Base-by-base conservation (phyloP, 2,797 vertebrate genomes). In the Spinus pinus region DNA sequence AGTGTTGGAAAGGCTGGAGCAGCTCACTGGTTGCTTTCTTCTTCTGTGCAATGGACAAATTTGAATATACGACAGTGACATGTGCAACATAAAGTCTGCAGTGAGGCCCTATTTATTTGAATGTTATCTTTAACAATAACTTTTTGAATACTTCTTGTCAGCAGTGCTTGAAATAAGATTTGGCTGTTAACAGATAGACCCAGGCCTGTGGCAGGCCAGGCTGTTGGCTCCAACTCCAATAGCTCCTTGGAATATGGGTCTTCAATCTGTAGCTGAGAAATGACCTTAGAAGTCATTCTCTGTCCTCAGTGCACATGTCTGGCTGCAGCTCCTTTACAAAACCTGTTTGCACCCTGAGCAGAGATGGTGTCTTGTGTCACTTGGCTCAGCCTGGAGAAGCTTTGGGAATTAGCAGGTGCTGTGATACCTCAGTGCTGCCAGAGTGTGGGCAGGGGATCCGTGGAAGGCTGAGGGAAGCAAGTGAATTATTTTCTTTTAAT, bases 371-470 rank as follows among this genome's bases (percentile, higher is more conserved):
- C 78, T 72, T 35, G 66, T 84, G 58, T 53, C 47, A 4, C 54
- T 23, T 31, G 54, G 80, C 49, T 74, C 39, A 19, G 65, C 9
- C 4, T 22, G 58, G 80, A 64, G 69, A 41, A 53, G 39, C 28
- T 22, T 50, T 42, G 39, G 17, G 57, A 42, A 35, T 23, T 9
- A 10, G 57, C 27, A 35, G 83, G 41, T 77, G 77, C 69, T 49
- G 54, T 17, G 72, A 24, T 35, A 5, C 7, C 56, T 61, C 37
- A 2, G 2, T 7, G 46, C 31, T 57, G 2, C 65, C 69, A 35
- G 46, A 49, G 49, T 1, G 3, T 4, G 50, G 75, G 22, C 22
- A 27, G 23, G 20, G 13, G 19, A 3, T 11, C 31, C 4, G 1
- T 31, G 28, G 62, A 44, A 73, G 57, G 49, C 57, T 31, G 90